These are phyloP conservation scores for Tenthredo scrophulariae DNA, from an alignment of 2,888 invertebrate genomes.

Conservation along the genomic window DNA sequence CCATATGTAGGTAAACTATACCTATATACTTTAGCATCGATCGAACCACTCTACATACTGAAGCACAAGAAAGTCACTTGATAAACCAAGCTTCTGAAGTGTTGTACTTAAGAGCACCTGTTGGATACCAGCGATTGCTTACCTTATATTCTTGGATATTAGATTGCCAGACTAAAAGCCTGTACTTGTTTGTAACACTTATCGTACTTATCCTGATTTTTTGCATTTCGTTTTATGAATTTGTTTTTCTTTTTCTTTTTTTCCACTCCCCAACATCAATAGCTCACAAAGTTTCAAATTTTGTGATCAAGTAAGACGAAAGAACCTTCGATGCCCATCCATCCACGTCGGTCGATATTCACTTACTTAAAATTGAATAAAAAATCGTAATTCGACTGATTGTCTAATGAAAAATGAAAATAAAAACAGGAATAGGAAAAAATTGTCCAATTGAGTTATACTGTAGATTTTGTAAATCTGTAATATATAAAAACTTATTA, in stretches of 20 bases:
- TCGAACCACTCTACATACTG: background rate
- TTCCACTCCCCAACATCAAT: background rate
- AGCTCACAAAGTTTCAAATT: background rate
- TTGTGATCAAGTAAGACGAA: background rate
- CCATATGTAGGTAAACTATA: background rate
- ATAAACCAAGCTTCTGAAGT: background rate
- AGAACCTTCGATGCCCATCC: background rate
- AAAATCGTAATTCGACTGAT: background rate
- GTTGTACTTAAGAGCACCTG: constrained; percentile 40
- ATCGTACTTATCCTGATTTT: background rate
- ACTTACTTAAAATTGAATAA: background rate
- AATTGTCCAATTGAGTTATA: constrained; percentile 32
- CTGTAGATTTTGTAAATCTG: constrained; percentile 43
- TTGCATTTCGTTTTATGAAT: background rate
- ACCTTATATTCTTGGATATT: background rate
- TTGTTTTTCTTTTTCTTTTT: too few species aligned
- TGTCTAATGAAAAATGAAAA: background rate
- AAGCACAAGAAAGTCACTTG: constrained; percentile 29
- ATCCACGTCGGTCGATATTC: background rate
- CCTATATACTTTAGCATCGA: background rate
- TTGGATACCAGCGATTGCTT: constrained; percentile 21
- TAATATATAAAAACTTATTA: background rate
- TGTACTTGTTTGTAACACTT: constrained; percentile 1
- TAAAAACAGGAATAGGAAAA: background rate
- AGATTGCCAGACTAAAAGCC: background rate